Conservation (phyloP, 2,797 vertebrate genomes). For the Nyctibius grandis region DNA sequence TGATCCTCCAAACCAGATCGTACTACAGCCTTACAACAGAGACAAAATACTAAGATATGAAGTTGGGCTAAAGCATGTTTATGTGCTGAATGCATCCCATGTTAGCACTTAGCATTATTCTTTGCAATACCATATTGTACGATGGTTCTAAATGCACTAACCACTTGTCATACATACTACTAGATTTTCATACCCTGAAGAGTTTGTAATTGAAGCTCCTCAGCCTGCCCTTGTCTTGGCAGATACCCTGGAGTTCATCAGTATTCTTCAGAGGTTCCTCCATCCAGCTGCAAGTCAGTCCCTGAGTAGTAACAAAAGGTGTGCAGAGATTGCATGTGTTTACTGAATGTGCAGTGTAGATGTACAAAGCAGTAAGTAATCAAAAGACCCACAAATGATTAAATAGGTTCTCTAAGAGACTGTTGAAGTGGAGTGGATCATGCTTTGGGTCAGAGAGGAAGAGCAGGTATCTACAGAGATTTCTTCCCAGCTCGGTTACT, state of each 20-base stretch:
- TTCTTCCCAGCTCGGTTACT: not conserved
- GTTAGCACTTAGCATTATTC: not conserved
- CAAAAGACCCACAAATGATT: not conserved
- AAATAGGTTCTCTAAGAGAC: not conserved
- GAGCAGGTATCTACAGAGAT: not conserved
- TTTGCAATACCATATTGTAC: not conserved
- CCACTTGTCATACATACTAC: not conserved
- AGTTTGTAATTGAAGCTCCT: not conserved
- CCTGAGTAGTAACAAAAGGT: not conserved
- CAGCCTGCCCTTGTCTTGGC: not conserved
- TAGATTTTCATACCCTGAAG: not conserved
- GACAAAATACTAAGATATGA: not conserved
- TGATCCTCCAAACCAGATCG: not conserved
- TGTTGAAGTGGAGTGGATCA: not conserved
- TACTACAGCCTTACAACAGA: not conserved
- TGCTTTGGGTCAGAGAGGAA: not conserved
- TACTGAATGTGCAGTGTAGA: not conserved
- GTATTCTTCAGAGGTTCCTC: not conserved
- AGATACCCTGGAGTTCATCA: not conserved
- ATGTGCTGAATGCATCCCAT: not conserved
- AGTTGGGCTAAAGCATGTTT: not conserved
- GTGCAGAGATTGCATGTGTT: not conserved
- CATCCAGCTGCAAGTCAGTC: not conserved
- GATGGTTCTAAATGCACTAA: not conserved
- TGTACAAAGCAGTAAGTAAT: not conserved